Base-by-base conservation (phyloP, 2,113 vertebrate genomes). In the Channa maculata region DNA sequence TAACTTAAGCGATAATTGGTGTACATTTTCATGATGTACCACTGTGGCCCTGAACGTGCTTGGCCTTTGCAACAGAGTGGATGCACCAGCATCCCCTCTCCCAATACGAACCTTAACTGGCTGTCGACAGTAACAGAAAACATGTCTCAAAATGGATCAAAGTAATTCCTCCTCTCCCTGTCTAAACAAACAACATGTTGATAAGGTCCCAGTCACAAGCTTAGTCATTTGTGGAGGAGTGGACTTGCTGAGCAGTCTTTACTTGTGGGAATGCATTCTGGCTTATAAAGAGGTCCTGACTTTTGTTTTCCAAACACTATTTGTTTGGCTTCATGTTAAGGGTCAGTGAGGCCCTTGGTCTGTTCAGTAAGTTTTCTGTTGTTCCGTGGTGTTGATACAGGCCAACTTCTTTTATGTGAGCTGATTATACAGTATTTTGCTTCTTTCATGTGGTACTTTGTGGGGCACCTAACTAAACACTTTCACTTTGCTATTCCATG, bases 111-210 rank as follows among this genome's bases (percentile, higher is more conserved):
- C 38, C 54, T 54, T 46, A 39, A 72, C 61, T 9, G 24, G 59
- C 78, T 72, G 79, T 70, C 24, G 10, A 71, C 84, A 78, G 77
- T 77, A 77, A 76, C 86, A 83, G 85, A 85, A 86, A 85, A 86
- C 82, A 64, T 79, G 86, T 65, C 68, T 89, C 75, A 78, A 58
- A 87, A 83, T 77, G 84, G 84, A 87, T 92, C 86, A 89, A 91
- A 90, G 88, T 67, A 46, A 54, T 62, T 54, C 68, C 62, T 46
- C 80, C 73, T 48, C 45, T 69, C 73, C 44, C 51, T 43, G 50
- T 80, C 79, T 77, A 80, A 88, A 89, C 63, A 65, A 79, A 60
- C 77, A 80, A 72, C 79, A 66, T 83, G 77, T 85, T 88, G 88
- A 88, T 88, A 86, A 46, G 68, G 75, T 75, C 70, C 43, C 83